Conservation (phyloP, 2,888 invertebrate species). For the Megalurothrips usitatus region DNA sequence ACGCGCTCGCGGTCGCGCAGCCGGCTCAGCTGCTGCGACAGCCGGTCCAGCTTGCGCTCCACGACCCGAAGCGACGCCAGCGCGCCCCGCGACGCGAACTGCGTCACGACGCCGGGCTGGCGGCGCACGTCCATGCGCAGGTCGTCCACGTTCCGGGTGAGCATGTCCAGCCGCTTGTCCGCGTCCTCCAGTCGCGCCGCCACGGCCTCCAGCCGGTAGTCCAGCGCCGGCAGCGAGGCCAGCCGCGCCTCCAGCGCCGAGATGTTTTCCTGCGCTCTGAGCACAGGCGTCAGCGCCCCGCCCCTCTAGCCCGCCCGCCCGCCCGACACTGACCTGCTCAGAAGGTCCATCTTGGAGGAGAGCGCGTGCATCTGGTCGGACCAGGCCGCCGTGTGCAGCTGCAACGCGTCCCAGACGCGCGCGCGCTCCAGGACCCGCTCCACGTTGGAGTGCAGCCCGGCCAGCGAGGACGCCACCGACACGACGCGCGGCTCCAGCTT, state of each 20-base stretch:
- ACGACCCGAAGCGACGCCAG: constrained; percentile 45
- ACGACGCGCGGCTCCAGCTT: constrained; percentile 49
- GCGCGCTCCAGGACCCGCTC: constrained; percentile 50
- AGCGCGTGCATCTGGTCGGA: constrained; percentile 51
- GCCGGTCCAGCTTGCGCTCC: constrained; percentile 45
- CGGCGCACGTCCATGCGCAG: constrained; percentile 30
- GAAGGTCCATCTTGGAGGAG: constrained; percentile 51
- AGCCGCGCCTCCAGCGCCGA: constrained; percentile 44
- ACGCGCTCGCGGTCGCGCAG: constrained; percentile 6
- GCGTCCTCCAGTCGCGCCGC: constrained; percentile 35
- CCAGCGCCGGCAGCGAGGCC: constrained; percentile 41
- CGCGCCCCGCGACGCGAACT: constrained; percentile 47
- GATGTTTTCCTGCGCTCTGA: constrained; percentile 47
- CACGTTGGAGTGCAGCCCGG: constrained; percentile 49
- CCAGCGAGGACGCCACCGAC: constrained; percentile 45
- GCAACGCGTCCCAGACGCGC: constrained; percentile 53
- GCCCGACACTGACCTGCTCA: constrained; percentile 45
- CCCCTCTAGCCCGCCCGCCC: neutral
- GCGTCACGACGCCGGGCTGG: constrained; percentile 43
- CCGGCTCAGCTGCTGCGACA: constrained; percentile 35
- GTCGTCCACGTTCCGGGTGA: constrained; percentile 33
- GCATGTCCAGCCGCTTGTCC: constrained; percentile 35
- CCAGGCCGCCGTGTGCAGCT: constrained; percentile 53
- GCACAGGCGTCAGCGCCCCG: constrained; percentile 27
- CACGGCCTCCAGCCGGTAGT: constrained; percentile 33